Evolutionary conservation across 2,113 vertebrate genomes (phyloP).

Genomic region (Sus scrofa): T2T-Sscrofa CM000814.6:38870001-38870500

Average conservation of each 20-base stretch:
- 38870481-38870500: neutral
- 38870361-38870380: neutral
- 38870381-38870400: neutral
- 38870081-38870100: neutral
- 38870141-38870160: neutral
- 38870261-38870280: neutral
- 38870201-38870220: neutral
- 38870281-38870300: neutral
- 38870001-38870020: neutral
- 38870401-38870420: neutral
- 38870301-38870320: neutral
- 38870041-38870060: constrained; percentile 46
- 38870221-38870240: neutral
- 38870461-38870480: neutral
- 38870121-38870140: neutral
- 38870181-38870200: neutral
- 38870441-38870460: neutral
- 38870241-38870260: neutral
- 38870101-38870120: neutral
- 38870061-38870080: constrained; percentile 5
- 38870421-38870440: neutral
- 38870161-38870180: neutral
- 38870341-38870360: neutral
- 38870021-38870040: constrained; percentile 48
- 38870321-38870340: neutral